phyloP scores from a whole-genome alignment of 2,113 vertebrate species.

The Esox niger region DNA sequence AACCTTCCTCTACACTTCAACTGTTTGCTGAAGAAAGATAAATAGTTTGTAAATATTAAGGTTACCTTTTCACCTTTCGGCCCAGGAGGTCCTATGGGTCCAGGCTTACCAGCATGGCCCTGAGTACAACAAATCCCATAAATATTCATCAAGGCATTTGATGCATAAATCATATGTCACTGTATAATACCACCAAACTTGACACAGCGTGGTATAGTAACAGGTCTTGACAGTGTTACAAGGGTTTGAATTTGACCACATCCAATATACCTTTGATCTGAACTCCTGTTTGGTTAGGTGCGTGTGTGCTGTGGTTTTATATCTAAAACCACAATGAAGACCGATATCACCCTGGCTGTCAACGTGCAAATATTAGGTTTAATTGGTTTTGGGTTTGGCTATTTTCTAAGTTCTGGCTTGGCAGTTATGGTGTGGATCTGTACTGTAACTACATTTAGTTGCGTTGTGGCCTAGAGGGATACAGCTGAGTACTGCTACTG shows the following conservation, averaged over 20 bases:
- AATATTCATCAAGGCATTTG: background rate
- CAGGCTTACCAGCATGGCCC: slow-evolving; percentile 85
- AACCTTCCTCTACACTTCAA: background rate
- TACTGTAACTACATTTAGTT: no score
- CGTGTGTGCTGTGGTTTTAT: no score
- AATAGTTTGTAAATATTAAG: background rate
- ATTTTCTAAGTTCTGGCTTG: background rate
- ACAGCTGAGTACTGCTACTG: no score
- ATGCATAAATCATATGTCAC: background rate
- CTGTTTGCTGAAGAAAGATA: background rate
- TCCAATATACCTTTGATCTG: background rate
- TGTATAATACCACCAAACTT: background rate
- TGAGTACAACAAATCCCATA: slow-evolving; percentile 51
- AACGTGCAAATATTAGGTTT: no score
- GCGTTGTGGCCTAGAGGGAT: no score
- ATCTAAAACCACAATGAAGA: no score
- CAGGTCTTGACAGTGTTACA: background rate
- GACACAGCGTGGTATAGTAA: slow-evolving; percentile 21
- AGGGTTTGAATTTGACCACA: slow-evolving; percentile 3
- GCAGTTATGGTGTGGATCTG: background rate
- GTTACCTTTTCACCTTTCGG: slow-evolving; percentile 96
- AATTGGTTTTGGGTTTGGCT: no score
- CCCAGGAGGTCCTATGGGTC: slow-evolving; percentile 81
- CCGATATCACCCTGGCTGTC: no score
- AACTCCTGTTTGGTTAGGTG: no score